A percentile compares a stretch with the other conserved stretches of the same genome.
These are phyloP conservation scores for Drosophila nebulosa DNA, from an alignment of 1,140 invertebrate genomes.

Conservation along the genomic window DNA sequence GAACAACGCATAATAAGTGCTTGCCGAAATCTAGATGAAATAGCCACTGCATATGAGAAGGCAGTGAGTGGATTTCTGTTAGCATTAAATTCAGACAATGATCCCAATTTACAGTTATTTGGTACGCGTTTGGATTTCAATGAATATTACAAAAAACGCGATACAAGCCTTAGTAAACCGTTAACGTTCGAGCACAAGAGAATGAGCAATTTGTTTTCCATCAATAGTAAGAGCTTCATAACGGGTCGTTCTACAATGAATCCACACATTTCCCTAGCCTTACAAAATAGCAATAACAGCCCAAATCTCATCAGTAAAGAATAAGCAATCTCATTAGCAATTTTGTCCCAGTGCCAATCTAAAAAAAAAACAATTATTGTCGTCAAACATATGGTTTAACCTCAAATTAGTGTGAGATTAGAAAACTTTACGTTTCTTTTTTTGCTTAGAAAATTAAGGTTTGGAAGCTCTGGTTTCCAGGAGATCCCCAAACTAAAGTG, in stretches of 20 bases:
- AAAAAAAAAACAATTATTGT: background rate
- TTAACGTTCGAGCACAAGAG: constrained; percentile 88
- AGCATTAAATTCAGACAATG: constrained; percentile 80
- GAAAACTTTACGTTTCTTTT: background rate
- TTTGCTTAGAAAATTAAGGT: background rate
- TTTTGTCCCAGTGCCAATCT: background rate
- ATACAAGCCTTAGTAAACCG: constrained; percentile 88
- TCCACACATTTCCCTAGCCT: background rate
- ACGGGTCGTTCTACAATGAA: background rate
- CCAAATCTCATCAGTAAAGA: background rate
- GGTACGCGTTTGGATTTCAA: constrained; percentile 96
- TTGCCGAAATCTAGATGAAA: constrained; percentile 85
- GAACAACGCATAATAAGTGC: constrained; percentile 84
- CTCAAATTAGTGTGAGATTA: background rate
- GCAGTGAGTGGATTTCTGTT: constrained; percentile 81
- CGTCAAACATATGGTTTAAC: background rate
- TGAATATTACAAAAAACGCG: constrained; percentile 92
- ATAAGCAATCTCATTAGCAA: background rate
- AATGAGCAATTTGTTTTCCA: constrained; percentile 80
- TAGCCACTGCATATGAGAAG: constrained; percentile 85
- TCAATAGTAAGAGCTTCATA: background rate
- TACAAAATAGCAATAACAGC: background rate
- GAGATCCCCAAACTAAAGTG: no score
- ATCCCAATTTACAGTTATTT: constrained; percentile 88
- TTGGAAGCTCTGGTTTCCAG: background rate